Evolutionary conservation across 2,113 vertebrate genomes (phyloP).

Genomic region (Ancistrus triradiatus): DNA sequence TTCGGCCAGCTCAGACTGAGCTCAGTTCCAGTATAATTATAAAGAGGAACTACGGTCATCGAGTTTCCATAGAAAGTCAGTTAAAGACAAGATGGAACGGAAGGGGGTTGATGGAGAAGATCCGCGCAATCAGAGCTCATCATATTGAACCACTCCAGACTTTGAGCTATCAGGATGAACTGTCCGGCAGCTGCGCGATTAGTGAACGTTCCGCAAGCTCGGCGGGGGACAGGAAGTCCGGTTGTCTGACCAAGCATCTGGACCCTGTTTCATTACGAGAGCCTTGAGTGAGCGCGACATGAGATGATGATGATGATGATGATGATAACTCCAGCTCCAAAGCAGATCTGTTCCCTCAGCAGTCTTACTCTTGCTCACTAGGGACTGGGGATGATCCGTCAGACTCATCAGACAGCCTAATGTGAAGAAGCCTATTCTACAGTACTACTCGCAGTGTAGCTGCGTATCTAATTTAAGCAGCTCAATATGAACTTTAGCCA

Average conservation of each 20-base stretch:
- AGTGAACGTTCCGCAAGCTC: background rate
- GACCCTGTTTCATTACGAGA: constrained; percentile 12
- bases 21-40: no score
- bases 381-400: no score
- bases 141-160: constrained; percentile 35
- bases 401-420: no score
- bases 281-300: constrained; percentile 3
- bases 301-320: background rate
- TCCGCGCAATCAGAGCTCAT: constrained; percentile 29
- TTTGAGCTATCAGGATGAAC: background rate
- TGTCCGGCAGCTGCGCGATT: constrained; percentile 8
- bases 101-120: constrained; percentile 2
- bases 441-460: no score
- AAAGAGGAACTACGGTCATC: no score
- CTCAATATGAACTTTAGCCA: no score
- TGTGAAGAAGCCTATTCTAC: no score
- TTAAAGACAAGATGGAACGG: background rate
- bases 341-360: background rate
- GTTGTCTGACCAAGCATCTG: constrained; percentile 21
- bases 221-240: background rate
- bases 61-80: no score
- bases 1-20: no score
- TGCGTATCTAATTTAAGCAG: no score
- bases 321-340: background rate
- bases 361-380: background rate